Evolutionary conservation across 1,140 invertebrate genomes (phyloP).

Genomic region (Scaptodrosophila lebanonensis): DNA sequence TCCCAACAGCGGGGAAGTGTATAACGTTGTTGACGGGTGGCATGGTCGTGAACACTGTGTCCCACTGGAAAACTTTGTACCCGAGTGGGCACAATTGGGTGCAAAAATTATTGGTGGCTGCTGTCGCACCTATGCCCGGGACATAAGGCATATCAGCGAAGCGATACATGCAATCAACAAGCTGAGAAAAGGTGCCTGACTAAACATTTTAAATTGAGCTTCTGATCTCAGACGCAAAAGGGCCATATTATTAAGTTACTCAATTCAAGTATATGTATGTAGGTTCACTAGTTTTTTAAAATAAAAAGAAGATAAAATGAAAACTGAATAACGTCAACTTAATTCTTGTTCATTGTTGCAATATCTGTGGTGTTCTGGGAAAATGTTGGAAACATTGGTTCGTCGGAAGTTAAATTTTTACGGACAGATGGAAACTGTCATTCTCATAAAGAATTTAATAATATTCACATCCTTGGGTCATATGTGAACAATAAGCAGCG

Average conservation of each 20-base stretch:
- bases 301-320: no score
- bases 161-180: conserved; percentile 66
- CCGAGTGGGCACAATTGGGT: conserved; percentile 84
- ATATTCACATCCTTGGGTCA: no score
- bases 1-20: conserved; percentile 85
- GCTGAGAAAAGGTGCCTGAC: conserved; percentile 49
- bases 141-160: conserved; percentile 79
- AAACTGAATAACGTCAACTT: no score
- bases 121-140: conserved; percentile 83
- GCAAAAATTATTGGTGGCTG: conserved; percentile 88
- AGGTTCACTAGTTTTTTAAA: no score
- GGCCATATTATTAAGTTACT: conserved; percentile 24
- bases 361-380: no score
- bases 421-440: no score
- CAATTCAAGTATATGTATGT: no score
- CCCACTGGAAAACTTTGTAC: conserved; percentile 81
- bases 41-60: conserved; percentile 78
- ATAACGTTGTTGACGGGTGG: conserved; percentile 80
- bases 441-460: no score
- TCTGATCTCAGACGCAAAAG: conserved; percentile 20
- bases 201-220: not conserved
- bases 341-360: no score
- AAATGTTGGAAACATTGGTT: no score
- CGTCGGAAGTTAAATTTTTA: no score
- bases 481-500: no score